phyloP scores from a whole-genome alignment of 2,888 invertebrate species.

The Xylota segnis region DNA sequence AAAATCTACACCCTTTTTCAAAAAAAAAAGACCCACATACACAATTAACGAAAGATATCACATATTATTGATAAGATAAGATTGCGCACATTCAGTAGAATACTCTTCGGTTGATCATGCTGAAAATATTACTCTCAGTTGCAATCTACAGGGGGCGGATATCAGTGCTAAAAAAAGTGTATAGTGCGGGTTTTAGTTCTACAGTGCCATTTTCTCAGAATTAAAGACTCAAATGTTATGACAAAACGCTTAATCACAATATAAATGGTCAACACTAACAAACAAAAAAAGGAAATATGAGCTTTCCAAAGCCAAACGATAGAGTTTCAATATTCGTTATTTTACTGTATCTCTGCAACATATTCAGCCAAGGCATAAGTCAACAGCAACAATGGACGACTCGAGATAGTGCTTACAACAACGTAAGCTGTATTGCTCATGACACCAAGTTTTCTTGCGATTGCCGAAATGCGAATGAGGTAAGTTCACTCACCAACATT shows the following conservation, averaged over 20 bases:
- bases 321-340: conserved; percentile 64
- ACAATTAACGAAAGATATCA: conserved; percentile 42
- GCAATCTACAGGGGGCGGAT: conserved; percentile 66
- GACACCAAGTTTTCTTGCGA: conserved; percentile 83
- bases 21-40: conserved; percentile 35
- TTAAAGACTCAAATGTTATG: conserved; percentile 61
- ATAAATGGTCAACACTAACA: conserved; percentile 36
- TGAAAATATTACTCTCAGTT: conserved; percentile 59
- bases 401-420: conserved; percentile 68
- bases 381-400: conserved; percentile 59
- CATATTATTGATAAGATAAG: conserved; percentile 71
- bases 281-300: conserved; percentile 69
- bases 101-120: conserved; percentile 53
- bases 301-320: conserved; percentile 57
- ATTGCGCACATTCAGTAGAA: conserved; percentile 59
- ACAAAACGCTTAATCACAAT: conserved; percentile 40
- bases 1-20: conserved; percentile 39
- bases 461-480: conserved; percentile 82
- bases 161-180: conserved; percentile 46
- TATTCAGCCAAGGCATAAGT: conserved; percentile 66
- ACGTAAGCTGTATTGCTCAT: conserved; percentile 81
- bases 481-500: conserved; percentile 77
- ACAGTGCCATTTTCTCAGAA: conserved; percentile 43
- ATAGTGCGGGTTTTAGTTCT: conserved; percentile 26
- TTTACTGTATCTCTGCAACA: conserved; percentile 58